These are phyloP conservation scores for Scaptodrosophila latifasciaeformis DNA, from an alignment of 2,888 invertebrate genomes.

Conservation along the genomic window DNA sequence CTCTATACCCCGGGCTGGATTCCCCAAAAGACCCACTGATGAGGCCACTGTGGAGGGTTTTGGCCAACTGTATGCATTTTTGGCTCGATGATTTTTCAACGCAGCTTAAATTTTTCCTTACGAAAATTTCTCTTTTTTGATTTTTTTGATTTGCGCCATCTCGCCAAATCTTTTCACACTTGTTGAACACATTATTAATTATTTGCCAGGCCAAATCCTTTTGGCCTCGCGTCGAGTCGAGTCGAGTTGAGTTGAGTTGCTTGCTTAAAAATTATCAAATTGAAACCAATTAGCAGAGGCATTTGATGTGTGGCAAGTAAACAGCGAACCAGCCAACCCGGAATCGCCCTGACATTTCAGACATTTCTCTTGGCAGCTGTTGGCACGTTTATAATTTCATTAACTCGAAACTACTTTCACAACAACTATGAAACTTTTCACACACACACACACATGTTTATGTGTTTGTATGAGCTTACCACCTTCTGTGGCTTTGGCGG, in stretches of 20 bases:
- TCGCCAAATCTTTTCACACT: slow-evolving; percentile 32
- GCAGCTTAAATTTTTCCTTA: too few relatives aligned
- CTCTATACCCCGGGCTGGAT: slow-evolving; percentile 1
- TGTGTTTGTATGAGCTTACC: too few relatives aligned
- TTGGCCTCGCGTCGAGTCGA: not conserved
- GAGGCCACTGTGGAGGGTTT: slow-evolving; percentile 5
- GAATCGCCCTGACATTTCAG: not conserved
- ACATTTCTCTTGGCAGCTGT: not conserved
- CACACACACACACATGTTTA: not conserved
- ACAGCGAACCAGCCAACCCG: too few relatives aligned
- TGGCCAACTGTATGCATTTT: slow-evolving; percentile 20
- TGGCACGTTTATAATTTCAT: slow-evolving; percentile 23
- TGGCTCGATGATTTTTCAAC: slow-evolving; percentile 25
- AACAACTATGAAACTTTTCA: not conserved
- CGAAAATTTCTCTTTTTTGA: too few relatives aligned
- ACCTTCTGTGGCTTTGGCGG: not conserved
- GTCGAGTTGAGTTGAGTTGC: not conserved
- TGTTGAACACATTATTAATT: slow-evolving; percentile 36
- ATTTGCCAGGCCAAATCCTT: too few relatives aligned
- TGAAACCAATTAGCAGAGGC: not conserved
- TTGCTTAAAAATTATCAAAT: not conserved
- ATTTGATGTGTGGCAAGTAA: too few relatives aligned
- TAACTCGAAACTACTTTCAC: slow-evolving; percentile 1
- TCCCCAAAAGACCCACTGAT: slow-evolving; percentile 3
- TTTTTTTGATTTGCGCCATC: too few relatives aligned